phyloP scores from a whole-genome alignment of 92 coral and sea anemone species.

The Virgularia gustaviana region DNA sequence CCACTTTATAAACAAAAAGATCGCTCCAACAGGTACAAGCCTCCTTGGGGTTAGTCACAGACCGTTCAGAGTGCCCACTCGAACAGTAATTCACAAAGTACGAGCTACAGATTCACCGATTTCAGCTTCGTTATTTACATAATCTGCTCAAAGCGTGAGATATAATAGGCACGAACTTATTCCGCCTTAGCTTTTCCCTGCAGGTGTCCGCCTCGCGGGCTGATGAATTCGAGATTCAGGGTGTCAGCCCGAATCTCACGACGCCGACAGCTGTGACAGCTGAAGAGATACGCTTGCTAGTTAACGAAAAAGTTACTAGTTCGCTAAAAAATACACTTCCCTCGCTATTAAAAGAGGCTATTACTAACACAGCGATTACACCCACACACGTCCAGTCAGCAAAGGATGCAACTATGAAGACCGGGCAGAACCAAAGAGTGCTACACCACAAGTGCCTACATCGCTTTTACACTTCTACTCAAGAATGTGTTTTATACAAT shows the following conservation, averaged over 20 bases:
- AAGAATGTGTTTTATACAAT: conserved; percentile 35
- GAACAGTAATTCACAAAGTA: not conserved
- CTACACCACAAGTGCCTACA: conserved; percentile 5
- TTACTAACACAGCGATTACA: not conserved
- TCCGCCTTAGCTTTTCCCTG: not conserved
- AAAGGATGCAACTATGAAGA: not conserved
- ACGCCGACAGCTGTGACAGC: too few relatives aligned
- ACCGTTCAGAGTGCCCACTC: too few relatives aligned
- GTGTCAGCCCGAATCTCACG: not conserved
- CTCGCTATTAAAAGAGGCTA: not conserved
- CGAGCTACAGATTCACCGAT: not conserved
- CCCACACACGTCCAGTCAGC: not conserved
- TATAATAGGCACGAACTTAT: not conserved
- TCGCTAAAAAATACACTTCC: not conserved
- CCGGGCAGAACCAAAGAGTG: not conserved
- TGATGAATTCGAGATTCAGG: not conserved
- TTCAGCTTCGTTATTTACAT: not conserved
- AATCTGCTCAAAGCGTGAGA: too few relatives aligned
- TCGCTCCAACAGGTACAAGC: too few relatives aligned
- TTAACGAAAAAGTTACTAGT: not conserved
- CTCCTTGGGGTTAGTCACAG: too few relatives aligned
- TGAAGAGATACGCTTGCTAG: not conserved
- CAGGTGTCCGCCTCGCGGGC: conserved; percentile 7
- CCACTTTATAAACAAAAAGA: too few relatives aligned
- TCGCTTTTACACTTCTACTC: conserved; percentile 30